phyloP scores from a whole-genome alignment of 2,113 vertebrate genomes.

The Centropristis striata region DNA sequence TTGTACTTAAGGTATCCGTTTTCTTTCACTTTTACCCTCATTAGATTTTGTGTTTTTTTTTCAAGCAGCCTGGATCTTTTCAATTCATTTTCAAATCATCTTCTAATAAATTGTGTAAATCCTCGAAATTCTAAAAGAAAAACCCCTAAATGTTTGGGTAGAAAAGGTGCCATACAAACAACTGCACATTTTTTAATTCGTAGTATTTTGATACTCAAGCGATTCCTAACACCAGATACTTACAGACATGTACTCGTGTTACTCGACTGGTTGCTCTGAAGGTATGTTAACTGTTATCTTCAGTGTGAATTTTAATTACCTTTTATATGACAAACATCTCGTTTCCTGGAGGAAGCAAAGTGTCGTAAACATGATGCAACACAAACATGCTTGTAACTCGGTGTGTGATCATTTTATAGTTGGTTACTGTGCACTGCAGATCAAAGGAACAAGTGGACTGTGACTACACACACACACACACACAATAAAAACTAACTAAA shows the following conservation, averaged over 20 bases:
- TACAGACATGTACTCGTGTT: fast-evolving
- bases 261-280: background rate
- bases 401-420: background rate
- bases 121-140: no score
- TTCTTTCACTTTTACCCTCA: no score
- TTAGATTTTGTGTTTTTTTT: no score
- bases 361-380: slow-evolving; percentile 25
- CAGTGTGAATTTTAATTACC: slow-evolving; percentile 14
- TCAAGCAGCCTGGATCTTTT: no score
- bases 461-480: slow-evolving; percentile 28
- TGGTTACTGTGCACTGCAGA: background rate
- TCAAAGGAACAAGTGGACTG: slow-evolving; percentile 35
- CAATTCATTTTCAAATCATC: no score
- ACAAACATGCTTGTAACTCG: background rate
- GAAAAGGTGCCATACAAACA: no score
- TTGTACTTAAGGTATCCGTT: no score
- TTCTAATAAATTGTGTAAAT: no score
- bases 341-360: slow-evolving; percentile 33
- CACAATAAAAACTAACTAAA: background rate
- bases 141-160: no score
- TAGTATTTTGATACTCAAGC: no score
- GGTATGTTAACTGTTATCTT: background rate
- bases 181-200: no score
- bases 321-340: background rate
- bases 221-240: no score